Base-by-base conservation (phyloP, 2,888 invertebrate genomes). In the Cerastis leucographa region DNA sequence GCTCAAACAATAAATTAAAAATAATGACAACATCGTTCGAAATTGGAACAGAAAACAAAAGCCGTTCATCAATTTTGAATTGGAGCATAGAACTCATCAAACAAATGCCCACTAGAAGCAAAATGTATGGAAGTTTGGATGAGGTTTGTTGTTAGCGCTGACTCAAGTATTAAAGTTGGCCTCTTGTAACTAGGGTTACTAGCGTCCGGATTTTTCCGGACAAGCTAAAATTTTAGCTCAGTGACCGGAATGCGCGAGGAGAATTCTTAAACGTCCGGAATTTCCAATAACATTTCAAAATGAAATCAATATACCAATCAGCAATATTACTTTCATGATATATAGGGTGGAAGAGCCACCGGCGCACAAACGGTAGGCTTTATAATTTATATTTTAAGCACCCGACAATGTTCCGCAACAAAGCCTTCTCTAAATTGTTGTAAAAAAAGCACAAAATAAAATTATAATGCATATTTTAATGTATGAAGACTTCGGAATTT, bases 1-100 rank as follows among this genome's bases (percentile, higher is more conserved):
- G 8, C 14, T n/a, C 0, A 42, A 64, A 64, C 64, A 64, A 64
- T 64, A 64, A 64, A 42, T 64, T 64, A n/a, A 1, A 42, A 64
- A 64, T 64, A n/a, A 64, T n/a, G 12, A 42, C 42, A 64, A 40
- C 67, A 76, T 75, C 25, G 56, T 59, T 75, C n/a, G 6, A 19
- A 78, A 78, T 78, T 61, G n/a, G 49, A 76, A 76, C 77, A 56
- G 59, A 65, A 77, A 88, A 89, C 85, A 87, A 87, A 84, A 86
- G 76, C 74, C 71, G 75, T 82, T 88, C 85, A 85, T 89, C 81
- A 88, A 87, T 82, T 87, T 86, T 83, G 81, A 81, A 79, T 84
- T 76, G 81, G 49, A 74, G 77, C 71, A 71, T 70, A 74, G 71
- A 81, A 85, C 89, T 88, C 80, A 78, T 86, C 84, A 78, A 87